phyloP scores from a whole-genome alignment of 2,797 vertebrate species.

The Enteromius anoplus region DNA sequence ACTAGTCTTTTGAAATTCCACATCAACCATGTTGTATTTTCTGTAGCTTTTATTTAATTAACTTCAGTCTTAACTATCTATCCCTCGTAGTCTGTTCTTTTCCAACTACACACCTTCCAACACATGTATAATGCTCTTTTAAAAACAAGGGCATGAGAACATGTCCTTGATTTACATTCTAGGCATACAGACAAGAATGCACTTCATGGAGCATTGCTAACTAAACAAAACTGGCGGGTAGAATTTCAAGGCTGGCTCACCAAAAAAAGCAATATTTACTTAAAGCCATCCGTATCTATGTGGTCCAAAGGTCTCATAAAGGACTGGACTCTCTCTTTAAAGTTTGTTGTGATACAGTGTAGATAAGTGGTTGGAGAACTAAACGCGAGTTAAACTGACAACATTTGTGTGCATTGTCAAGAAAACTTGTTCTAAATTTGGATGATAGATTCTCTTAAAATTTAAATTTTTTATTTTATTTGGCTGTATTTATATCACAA shows the following conservation, averaged over 20 bases:
- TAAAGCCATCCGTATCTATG: conserved; percentile 70
- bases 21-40: not conserved
- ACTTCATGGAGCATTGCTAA: conserved; percentile 79
- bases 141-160: conserved; percentile 25
- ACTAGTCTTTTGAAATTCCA: not conserved
- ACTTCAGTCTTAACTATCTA: not conserved
- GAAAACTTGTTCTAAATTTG: not conserved
- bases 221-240: conserved; percentile 66
- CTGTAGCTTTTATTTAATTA: not conserved
- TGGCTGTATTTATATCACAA: not conserved
- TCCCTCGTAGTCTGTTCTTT: not conserved
- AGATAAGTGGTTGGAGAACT: conserved; percentile 64
- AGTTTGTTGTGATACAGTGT: conserved; percentile 66
- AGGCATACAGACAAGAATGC: conserved; percentile 83
- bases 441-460: not conserved
- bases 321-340: conserved; percentile 69
- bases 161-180: conserved; percentile 70
- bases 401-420: not conserved
- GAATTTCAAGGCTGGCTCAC: conserved; percentile 74
- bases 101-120: not conserved
- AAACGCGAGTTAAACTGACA: not conserved
- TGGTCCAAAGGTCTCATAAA: conserved; percentile 71
- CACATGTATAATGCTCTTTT: not conserved
- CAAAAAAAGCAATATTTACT: conserved; percentile 83
- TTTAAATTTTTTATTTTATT: not conserved